Percentiles rank a stretch among this genome's conserved stretches.
phyloP scores from a whole-genome alignment of 2,888 invertebrate genomes.

The Lapara coniferarum region DNA sequence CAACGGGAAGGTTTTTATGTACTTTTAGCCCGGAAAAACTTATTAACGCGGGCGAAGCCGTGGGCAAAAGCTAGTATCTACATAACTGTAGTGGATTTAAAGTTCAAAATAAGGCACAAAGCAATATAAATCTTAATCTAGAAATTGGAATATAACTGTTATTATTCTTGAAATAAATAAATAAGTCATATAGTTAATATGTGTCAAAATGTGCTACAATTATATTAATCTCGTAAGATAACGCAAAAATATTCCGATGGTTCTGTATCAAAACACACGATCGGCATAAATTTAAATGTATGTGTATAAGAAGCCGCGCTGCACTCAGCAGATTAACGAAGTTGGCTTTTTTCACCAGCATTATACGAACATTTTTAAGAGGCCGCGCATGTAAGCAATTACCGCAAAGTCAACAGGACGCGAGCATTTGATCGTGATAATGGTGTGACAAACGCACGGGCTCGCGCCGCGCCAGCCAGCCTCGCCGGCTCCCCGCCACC shows the following conservation, averaged over 20 bases:
- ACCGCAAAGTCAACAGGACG: conserved; percentile 48
- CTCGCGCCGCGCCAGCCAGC: conserved; percentile 50
- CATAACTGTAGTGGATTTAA: too few relatives aligned
- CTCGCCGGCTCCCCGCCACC: conserved; percentile 55
- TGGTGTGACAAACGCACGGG: conserved; percentile 74
- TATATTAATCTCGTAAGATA: conserved; percentile 13
- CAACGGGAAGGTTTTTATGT: too few relatives aligned
- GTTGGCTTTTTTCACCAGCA: conserved; percentile 45
- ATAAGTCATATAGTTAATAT: not conserved
- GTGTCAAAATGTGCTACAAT: conserved; percentile 1
- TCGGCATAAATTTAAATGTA: conserved; percentile 72
- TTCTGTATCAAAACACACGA: conserved; percentile 48
- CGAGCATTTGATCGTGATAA: conserved; percentile 62
- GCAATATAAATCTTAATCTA: not conserved
- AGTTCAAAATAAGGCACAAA: not conserved
- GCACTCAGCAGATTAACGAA: conserved; percentile 62
- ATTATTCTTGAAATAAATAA: not conserved
- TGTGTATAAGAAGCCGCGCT: conserved; percentile 66
- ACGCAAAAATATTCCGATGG: conserved; percentile 17
- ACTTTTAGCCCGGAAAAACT: too few relatives aligned
- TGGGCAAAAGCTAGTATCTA: too few relatives aligned
- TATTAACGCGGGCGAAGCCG: too few relatives aligned
- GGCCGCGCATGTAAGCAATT: conserved; percentile 58
- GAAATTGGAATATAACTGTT: too few relatives aligned
- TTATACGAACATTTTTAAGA: conserved; percentile 28